Conservation (phyloP, 2,888 invertebrate species). For the Nymphalis polychloros region DNA sequence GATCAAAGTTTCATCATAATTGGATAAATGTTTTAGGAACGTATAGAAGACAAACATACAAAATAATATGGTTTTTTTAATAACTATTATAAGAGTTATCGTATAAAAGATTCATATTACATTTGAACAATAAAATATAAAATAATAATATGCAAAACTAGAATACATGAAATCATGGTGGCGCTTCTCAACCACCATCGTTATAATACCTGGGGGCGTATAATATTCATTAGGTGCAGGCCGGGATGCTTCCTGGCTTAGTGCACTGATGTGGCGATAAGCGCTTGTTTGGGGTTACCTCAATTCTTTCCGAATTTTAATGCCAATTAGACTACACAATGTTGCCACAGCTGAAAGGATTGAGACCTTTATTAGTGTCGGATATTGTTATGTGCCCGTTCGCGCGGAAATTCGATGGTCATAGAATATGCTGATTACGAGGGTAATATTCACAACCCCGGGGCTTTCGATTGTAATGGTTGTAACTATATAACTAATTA, state of each 20-base stretch:
- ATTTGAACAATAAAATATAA: conserved; percentile 11
- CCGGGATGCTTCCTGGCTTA: conserved; percentile 47
- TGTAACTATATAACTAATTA: conserved; percentile 30
- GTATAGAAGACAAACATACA: no score
- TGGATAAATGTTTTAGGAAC: no score
- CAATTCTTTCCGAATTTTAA: conserved; percentile 73
- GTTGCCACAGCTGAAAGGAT: conserved; percentile 70
- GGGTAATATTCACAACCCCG: conserved; percentile 41
- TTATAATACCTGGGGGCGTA: conserved; percentile 70
- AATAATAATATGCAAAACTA: conserved; percentile 13
- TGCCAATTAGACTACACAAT: conserved; percentile 79
- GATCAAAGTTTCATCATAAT: no score
- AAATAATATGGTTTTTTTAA: no score
- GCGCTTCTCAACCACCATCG: conserved; percentile 33
- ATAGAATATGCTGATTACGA: conserved; percentile 42
- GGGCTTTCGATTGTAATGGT: conserved; percentile 36
- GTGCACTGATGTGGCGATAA: conserved; percentile 71
- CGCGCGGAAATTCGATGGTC: conserved; percentile 57
- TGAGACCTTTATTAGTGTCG: conserved; percentile 75
- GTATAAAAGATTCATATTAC: not conserved
- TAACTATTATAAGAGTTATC: no score
- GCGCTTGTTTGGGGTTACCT: conserved; percentile 73
- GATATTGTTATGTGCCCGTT: conserved; percentile 73
- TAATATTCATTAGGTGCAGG: conserved; percentile 63
- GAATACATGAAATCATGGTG: conserved; percentile 19